These are phyloP conservation scores for Marronus borbonicus DNA, from an alignment of 2,888 invertebrate species.

Conservation along the genomic window DNA sequence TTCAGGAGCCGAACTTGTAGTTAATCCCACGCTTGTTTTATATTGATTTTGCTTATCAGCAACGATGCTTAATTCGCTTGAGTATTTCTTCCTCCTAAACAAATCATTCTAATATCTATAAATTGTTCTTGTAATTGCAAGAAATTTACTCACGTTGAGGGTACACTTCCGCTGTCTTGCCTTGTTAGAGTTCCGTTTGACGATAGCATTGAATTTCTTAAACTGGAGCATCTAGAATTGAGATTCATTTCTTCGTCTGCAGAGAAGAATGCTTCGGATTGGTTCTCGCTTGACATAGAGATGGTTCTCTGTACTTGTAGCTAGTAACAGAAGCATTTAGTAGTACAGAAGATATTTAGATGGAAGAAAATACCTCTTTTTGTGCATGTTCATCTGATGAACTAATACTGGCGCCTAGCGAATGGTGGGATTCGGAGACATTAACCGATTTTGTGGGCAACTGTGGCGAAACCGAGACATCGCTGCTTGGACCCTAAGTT, in stretches of 20 bases:
- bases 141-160: conserved; percentile 55
- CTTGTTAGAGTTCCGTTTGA: conserved; percentile 70
- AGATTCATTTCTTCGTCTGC: conserved; percentile 89
- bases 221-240: conserved; percentile 79
- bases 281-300: conserved; percentile 91
- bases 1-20: conserved; percentile 64
- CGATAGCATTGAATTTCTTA: conserved; percentile 79
- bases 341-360: neutral
- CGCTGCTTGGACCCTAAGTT: conserved; percentile 59
- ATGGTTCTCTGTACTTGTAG: conserved; percentile 82
- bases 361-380: conserved; percentile 70
- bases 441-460: conserved; percentile 73
- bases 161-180: conserved; percentile 65
- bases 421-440: conserved; percentile 80
- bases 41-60: conserved; percentile 61
- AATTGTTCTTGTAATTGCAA: too few species aligned
- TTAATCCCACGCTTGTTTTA: conserved; percentile 38
- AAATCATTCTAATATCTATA: too few species aligned
- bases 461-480: conserved; percentile 59
- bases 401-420: conserved; percentile 74
- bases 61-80: conserved; percentile 75
- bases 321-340: conserved; percentile 3
- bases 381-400: conserved; percentile 74
- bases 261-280: conserved; percentile 93
- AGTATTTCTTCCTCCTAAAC: conserved; percentile 72